phyloP scores from a whole-genome alignment of 2,113 vertebrate species.

The Rana temporaria region DNA sequence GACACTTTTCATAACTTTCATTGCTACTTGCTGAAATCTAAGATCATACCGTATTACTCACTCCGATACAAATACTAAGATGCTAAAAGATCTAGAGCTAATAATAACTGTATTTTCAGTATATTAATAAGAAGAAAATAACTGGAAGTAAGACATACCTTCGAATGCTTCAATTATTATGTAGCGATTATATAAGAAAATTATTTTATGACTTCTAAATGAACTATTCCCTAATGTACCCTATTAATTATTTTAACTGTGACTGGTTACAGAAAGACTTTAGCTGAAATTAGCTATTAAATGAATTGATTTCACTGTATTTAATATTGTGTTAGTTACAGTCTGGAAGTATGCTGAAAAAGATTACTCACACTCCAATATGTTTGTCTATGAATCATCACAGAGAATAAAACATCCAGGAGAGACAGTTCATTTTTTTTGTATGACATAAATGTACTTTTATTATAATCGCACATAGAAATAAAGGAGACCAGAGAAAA shows the following conservation, averaged over 20 bases:
- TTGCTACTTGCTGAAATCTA: too few relatives aligned
- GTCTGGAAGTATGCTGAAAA: slow-evolving; percentile 19
- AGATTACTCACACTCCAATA: slow-evolving; percentile 31
- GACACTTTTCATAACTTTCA: too few relatives aligned
- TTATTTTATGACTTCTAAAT: slow-evolving; percentile 35
- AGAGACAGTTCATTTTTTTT: slow-evolving; percentile 34
- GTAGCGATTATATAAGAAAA: slow-evolving; percentile 28
- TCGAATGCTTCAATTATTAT: slow-evolving; percentile 12
- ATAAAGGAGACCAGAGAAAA: background rate
- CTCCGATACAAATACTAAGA: background rate
- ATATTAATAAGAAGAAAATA: background rate
- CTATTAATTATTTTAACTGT: slow-evolving; percentile 38
- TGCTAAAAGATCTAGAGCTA: background rate
- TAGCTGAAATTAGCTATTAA: slow-evolving; percentile 36
- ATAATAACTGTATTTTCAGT: background rate
- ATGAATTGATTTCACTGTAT: slow-evolving; percentile 34
- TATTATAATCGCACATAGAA: slow-evolving; percentile 8
- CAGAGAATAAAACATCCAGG: slow-evolving; percentile 27
- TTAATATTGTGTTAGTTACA: slow-evolving; percentile 45
- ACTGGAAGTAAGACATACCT: background rate
- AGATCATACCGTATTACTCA: too few relatives aligned
- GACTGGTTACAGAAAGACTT: slow-evolving; percentile 21
- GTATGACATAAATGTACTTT: slow-evolving; percentile 5
- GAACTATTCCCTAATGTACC: slow-evolving; percentile 26
- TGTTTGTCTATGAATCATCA: slow-evolving; percentile 37